These are phyloP conservation scores for Temnopleurus reevesii DNA, from an alignment of 53 echinoderm and acorn worm genomes.

Conservation along the genomic window DNA sequence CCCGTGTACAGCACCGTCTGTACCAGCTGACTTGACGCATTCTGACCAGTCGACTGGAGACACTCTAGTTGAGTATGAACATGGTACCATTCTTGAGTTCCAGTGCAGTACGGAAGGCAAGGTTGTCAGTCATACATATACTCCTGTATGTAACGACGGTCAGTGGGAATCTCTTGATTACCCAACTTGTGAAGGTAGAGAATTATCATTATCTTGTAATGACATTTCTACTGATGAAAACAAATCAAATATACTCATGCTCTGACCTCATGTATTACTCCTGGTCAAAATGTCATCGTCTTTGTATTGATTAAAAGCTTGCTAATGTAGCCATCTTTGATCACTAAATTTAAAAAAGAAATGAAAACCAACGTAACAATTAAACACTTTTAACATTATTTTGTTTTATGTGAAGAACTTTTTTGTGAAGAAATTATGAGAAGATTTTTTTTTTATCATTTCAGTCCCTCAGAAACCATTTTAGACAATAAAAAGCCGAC, in stretches of 20 bases:
- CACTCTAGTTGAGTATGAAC: background rate
- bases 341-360: no score
- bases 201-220: background rate
- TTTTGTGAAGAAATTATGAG: no score
- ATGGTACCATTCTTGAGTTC: background rate
- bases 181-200: constrained; percentile 27
- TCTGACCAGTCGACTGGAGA: background rate
- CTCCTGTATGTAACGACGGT: background rate
- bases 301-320: no score
- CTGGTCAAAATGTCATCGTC: no score
- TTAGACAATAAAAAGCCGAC: no score
- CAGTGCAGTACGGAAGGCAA: background rate
- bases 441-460: no score
- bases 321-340: no score
- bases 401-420: no score
- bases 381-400: background rate
- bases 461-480: no score
- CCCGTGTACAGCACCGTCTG: background rate
- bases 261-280: no score
- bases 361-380: background rate
- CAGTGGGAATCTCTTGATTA: background rate
- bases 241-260: background rate
- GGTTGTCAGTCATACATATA: background rate
- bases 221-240: background rate
- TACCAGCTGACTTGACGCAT: constrained; percentile 1